Evolutionary conservation across 1,140 invertebrate genomes (phyloP).

Genomic region (Papilio polytes): DNA sequence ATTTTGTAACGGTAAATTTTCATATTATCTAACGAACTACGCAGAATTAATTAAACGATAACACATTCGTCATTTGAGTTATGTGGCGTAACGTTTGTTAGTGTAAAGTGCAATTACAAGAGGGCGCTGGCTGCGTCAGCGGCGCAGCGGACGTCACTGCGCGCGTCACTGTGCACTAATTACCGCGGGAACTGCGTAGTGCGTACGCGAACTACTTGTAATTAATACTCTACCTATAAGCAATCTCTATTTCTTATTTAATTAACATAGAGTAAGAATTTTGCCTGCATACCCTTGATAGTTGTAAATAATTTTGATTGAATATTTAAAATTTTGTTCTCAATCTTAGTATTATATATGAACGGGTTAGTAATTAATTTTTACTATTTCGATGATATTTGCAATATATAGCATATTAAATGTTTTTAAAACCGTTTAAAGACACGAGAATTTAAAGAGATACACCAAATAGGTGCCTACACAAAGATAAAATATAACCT

Average conservation of each 20-base stretch:
- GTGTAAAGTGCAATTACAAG: constrained; percentile 2
- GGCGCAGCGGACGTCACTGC: not conserved
- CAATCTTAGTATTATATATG: no score
- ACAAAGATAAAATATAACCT: no score
- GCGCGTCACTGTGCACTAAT: constrained; percentile 6
- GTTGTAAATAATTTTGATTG: no score
- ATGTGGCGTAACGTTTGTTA: constrained; percentile 23
- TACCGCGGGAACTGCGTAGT: constrained; percentile 16
- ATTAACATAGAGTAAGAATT: not conserved
- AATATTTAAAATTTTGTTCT: no score
- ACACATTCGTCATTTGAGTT: not conserved
- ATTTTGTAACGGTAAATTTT: not conserved
- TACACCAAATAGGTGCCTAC: no score
- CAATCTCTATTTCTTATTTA: not conserved
- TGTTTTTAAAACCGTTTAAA: no score
- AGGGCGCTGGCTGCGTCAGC: not conserved
- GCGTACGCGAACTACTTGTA: not conserved
- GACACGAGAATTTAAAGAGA: no score
- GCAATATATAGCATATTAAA: no score
- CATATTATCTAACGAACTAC: constrained; percentile 13
- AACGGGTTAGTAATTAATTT: no score
- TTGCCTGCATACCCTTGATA: not conserved
- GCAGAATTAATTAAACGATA: constrained; percentile 2
- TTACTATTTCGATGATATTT: no score
- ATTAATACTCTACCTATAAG: not conserved